Base-by-base conservation (phyloP, 2,113 vertebrate genomes). In the Entelurus aequoreus region DNA sequence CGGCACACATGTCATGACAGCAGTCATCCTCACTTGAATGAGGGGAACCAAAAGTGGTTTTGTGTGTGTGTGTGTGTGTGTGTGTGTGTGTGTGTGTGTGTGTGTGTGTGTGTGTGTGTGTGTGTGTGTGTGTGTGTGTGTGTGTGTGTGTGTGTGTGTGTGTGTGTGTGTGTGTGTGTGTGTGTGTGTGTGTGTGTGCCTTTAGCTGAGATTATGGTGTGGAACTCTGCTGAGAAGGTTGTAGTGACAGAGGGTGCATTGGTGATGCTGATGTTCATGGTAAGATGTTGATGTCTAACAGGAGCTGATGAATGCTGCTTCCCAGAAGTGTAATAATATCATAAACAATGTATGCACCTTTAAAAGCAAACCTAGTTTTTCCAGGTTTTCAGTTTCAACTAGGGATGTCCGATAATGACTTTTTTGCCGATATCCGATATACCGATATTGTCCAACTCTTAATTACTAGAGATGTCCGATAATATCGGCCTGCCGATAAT, bases 1-100 rank as follows among this genome's bases (percentile, higher is more conserved):
- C 12, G 54, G 56, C 48, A 48, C 55, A 61, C 53, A 53, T 70
- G 49, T 51, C 54, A 84, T 86, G 68, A 85, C 66, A 64, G 59
- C 73, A 66, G 69, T 64, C 71, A 74, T 85, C 71, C 66, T 77
- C 63, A 55, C 56, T 60, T 60, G 65, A 71, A 81, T 78, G 71
- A 70, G 70, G 42, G 66, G 61, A 81, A 80, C 83, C 84, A 68
- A 77, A 74, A 72, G 83, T 84, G 80, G 77, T 70, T 65, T 67
- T 78, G 74, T 72, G 68, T 77, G 14, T 69, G 63, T 56, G 54
- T 19, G 19, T 78, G 74, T 72, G 68, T 77, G 14, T 69, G 63
- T 56, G 54, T 63, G 69, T 54, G 19, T 78, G 74, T 71, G 68
- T 77, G 14, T 69, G 63, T 56, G 54, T 63, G 69, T 19, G 19